These are phyloP conservation scores for Crotophaga sulcirostris DNA, from an alignment of 2,113 vertebrate species.

Conservation along the genomic window DNA sequence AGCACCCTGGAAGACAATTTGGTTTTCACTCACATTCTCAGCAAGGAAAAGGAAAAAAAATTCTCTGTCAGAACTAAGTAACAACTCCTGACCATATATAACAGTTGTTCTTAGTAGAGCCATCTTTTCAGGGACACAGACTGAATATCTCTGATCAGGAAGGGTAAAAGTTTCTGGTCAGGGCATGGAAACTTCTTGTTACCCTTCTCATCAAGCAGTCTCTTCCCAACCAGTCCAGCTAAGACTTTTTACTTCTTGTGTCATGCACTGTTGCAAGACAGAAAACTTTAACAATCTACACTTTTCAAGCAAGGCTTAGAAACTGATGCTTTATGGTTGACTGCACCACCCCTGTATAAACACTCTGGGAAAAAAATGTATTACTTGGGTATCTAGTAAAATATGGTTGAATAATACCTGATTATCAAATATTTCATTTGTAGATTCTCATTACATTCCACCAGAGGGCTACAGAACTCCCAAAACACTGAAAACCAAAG, in stretches of 20 bases:
- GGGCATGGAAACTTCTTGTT: not conserved
- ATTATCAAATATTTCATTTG: constrained; percentile 28
- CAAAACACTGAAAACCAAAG: constrained; percentile 27
- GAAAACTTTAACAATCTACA: not conserved
- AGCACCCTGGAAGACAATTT: not conserved
- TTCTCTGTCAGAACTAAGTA: not conserved
- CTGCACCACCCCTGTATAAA: not conserved
- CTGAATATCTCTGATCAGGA: not conserved
- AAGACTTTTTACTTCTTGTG: not conserved
- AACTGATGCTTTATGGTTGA: not conserved
- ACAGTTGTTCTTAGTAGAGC: not conserved
- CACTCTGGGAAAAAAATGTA: not conserved
- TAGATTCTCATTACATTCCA: constrained; percentile 44
- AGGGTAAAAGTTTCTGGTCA: not conserved
- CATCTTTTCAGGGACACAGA: not conserved
- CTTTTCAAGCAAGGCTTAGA: not conserved
- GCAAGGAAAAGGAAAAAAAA: not conserved
- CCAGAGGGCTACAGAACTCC: constrained; percentile 63
- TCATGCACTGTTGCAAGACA: not conserved
- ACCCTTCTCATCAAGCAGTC: not conserved
- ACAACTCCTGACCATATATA: not conserved
- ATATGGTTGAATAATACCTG: not conserved
- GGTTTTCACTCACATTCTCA: not conserved
- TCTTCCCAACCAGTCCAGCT: not conserved
- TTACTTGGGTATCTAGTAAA: not conserved